phyloP scores from a whole-genome alignment of 92 coral and sea anemone genomes.

The Paramuricea clavata region DNA sequence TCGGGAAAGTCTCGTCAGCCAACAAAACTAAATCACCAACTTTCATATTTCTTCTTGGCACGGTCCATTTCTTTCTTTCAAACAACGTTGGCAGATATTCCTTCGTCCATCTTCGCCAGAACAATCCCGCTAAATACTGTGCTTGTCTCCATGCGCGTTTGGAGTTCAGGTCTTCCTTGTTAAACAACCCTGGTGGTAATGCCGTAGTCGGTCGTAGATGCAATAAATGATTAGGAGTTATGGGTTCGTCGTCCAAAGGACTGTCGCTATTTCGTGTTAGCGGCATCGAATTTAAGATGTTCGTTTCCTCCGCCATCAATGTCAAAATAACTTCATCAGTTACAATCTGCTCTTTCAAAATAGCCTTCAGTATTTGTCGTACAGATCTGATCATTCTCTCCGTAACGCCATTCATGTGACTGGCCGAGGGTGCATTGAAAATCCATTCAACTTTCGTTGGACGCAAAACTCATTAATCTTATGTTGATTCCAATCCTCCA shows the following conservation, averaged over 20 bases:
- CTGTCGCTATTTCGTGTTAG: too few species aligned
- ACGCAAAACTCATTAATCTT: too few species aligned
- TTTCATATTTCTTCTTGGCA: background rate
- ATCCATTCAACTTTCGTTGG: background rate
- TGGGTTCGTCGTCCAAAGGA: too few species aligned
- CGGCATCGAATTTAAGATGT: too few species aligned
- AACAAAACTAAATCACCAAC: constrained; percentile 31
- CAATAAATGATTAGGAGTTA: too few species aligned
- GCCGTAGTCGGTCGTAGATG: too few species aligned
- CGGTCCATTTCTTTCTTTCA: too few species aligned
- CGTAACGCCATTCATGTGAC: background rate
- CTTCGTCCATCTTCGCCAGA: too few species aligned
- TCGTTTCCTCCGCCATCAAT: constrained; percentile 61
- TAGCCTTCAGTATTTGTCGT: constrained; percentile 53
- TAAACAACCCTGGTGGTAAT: constrained; percentile 59
- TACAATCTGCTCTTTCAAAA: constrained; percentile 54
- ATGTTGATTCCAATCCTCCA: too few species aligned
- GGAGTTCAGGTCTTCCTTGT: constrained; percentile 48
- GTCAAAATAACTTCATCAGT: constrained; percentile 64
- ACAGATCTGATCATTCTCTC: constrained; percentile 28
- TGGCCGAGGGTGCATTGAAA: constrained; percentile 1
- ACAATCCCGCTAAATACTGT: too few species aligned
- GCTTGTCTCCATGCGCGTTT: too few species aligned
- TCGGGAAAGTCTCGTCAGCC: background rate
- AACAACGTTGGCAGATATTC: too few species aligned